Base-by-base conservation (phyloP, 2,888 invertebrate genomes). In the Invenusta paracnida region DNA sequence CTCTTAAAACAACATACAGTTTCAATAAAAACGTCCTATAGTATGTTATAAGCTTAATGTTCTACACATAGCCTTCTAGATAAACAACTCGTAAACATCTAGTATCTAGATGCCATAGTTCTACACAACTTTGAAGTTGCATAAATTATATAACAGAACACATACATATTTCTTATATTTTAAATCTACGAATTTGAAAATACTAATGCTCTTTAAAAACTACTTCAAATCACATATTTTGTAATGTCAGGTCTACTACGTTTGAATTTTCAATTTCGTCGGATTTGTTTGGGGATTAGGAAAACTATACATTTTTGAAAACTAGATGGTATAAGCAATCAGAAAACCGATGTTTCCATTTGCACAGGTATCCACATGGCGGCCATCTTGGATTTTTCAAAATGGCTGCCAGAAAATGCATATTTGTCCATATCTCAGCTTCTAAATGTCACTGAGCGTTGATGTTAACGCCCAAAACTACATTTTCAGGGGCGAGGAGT, bases 331-430 rank as follows among this genome's bases (percentile, higher is more conserved):
- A 73, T 73, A 73, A 23, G 73, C 73, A 73, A 73, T 73, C 73
- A 73, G 27, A 73, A 73, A 73, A 73, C 73, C 73, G 27, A 73
- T 73, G 27, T 73, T 73, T 73, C 73, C 73, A 73, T 73, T 73
- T 73, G 73, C 73, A 73, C 73, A 73, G 73, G 73, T 73, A 73
- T 73, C 73, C 73, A 73, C 73, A 73, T 73, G 73, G 73, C 73
- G 27, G 73, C 73, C 73, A 73, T 73, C 73, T 73, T 73, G 73
- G 73, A 73, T 73, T 73, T 73, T 73, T 73, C 73, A 73, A 73
- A 73, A 73, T 73, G 73, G 73, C 73, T 73, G 73, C 73, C 73
- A 73, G 73, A 73, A 73, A 73, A 73, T 73, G 73, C 73, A 73
- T 23, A 23, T 73, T 73, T 48, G 48, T 48, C 48, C 48, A 48